Percentiles rank a stretch among this genome's conserved stretches.
Evolutionary conservation across 2,797 vertebrate species (phyloP).

Genomic region (Tangara arthus): DNA sequence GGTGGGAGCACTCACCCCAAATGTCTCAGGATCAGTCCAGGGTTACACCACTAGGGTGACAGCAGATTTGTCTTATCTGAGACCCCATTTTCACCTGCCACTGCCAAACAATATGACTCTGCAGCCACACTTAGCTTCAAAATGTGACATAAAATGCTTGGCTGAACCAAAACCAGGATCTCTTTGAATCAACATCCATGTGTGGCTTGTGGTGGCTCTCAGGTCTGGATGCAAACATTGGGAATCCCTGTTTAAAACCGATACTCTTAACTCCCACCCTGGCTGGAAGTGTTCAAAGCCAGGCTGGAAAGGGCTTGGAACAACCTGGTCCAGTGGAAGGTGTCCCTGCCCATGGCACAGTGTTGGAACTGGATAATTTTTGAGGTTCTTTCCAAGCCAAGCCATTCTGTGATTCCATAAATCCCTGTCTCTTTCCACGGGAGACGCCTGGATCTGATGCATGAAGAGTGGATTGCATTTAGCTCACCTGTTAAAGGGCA

Average conservation of each 20-base stretch:
- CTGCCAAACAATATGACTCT: background rate
- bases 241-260: background rate
- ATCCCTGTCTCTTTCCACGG: background rate
- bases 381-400: background rate
- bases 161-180: background rate
- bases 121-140: background rate
- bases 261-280: background rate
- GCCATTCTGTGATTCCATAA: background rate
- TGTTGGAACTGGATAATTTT: background rate
- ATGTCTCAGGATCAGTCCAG: background rate
- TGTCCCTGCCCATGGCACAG: too few species aligned
- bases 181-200: background rate
- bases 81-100: background rate
- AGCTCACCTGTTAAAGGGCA: background rate
- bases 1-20: background rate
- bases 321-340: background rate
- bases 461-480: background rate
- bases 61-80: background rate
- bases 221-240: background rate
- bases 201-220: background rate
- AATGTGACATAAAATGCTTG: background rate
- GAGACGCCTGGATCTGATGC: fast-evolving
- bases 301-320: background rate
- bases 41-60: background rate
- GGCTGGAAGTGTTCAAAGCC: background rate